Evolutionary conservation across 2,797 vertebrate species (phyloP), one percentile per base, ranked within the genome.

Genomic region (Pampus argenteus): DNA sequence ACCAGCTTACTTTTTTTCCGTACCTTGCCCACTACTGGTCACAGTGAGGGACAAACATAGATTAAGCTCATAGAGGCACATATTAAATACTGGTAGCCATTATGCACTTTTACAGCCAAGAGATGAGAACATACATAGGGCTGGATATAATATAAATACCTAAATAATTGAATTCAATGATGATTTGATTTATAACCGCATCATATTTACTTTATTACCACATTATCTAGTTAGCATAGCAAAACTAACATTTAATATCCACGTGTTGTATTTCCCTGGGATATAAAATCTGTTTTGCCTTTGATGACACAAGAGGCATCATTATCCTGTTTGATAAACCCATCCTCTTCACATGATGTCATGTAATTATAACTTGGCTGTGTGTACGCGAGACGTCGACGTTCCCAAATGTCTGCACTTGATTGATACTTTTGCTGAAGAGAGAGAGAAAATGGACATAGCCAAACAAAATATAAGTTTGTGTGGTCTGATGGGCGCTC

Each of bases 341-440:
- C 5, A 45, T 66, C 59, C 29, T 63, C 34, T 69, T 80, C 48
- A 61, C 44, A 64, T 14, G n/a, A 74, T 22, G 38, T 28, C 56
- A 55, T 69, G 20, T 36, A n/a, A n/a, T 60, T 76, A 66, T 74
- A 71, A 82, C 52, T 55, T 61, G 34, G 31, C 71, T 55, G 34
- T 42, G 62, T 26, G 22, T 11, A 63, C 36, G 10, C 48, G 18
- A 52, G 71, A 64, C 59, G 52, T 67, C n/a, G 11, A 15, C 38
- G 26, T 48, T 70, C 42, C 51, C 40, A 67, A 44, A 60, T 44
- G 36, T 57, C 64, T 56, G 31, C 29, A 14, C 6, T 68, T 74
- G 52, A 81, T 66, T 57, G 54, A 82, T 84, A 66, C 25, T 78
- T 44, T 58, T 71, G 50, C 44, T 65, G 47, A 6, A 28, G 51